Evolutionary conservation across 2,797 vertebrate genomes (phyloP).

Genomic region (Anableps anableps): DNA sequence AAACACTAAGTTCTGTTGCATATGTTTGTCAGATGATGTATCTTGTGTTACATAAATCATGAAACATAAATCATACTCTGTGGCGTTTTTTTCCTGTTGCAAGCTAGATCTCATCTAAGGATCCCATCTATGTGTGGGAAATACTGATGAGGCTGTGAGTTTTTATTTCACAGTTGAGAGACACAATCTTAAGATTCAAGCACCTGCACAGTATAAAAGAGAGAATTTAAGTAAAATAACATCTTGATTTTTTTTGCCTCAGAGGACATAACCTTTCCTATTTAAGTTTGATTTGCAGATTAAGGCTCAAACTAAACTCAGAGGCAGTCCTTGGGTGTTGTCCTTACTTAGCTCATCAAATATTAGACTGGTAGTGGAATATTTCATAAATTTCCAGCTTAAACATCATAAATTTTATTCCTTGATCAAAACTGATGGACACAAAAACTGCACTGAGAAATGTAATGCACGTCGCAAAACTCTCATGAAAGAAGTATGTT

Average conservation of each 20-base stretch:
- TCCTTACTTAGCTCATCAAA: not conserved
- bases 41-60: not conserved
- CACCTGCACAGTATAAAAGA: not conserved
- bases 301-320: too few relatives aligned
- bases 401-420: not conserved
- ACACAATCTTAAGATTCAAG: not conserved
- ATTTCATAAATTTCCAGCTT: not conserved
- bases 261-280: not conserved
- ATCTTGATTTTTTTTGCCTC: not conserved
- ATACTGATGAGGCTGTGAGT: not conserved
- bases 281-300: not conserved
- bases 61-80: not conserved
- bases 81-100: not conserved
- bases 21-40: not conserved
- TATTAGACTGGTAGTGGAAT: not conserved
- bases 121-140: not conserved
- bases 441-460: not conserved
- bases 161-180: not conserved
- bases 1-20: not conserved
- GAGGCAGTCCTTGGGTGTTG: not conserved
- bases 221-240: not conserved
- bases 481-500: not conserved
- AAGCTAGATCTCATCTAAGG: not conserved
- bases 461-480: not conserved
- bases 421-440: not conserved